Evolutionary conservation across 2,797 vertebrate species (phyloP).

Genomic region (Brachymystax lenok): DNA sequence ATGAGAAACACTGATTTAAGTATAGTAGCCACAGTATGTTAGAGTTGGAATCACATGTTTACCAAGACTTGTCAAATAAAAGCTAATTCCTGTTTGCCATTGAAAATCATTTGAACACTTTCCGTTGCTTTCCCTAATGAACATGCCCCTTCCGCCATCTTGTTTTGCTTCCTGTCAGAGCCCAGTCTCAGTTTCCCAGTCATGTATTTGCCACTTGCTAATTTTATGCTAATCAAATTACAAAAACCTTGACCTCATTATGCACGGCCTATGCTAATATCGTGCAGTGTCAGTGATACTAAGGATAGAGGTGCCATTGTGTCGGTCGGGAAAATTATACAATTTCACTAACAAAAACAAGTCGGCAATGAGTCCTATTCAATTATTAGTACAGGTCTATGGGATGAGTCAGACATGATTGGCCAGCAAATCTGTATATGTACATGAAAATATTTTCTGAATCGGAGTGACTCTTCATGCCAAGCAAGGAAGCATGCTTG

Average conservation of each 20-base stretch:
- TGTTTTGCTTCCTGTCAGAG: not conserved
- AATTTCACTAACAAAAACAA: not conserved
- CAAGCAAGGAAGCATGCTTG: too few relatives aligned
- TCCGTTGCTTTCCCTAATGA: too few relatives aligned
- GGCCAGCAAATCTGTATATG: too few relatives aligned
- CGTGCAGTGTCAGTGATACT: not conserved
- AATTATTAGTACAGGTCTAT: too few relatives aligned
- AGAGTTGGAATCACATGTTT: not conserved
- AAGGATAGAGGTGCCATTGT: slow-evolving; percentile 6
- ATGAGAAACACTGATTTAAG: not conserved
- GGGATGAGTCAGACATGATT: too few relatives aligned
- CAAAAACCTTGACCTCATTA: slow-evolving; percentile 21
- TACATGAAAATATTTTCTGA: too few relatives aligned
- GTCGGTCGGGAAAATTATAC: not conserved
- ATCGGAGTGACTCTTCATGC: too few relatives aligned
- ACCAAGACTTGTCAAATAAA: not conserved
- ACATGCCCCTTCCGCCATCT: not conserved
- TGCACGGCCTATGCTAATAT: slow-evolving; percentile 3
- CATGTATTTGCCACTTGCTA: not conserved
- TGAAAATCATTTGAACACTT: not conserved
- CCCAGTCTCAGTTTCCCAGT: not conserved
- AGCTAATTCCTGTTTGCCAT: not conserved
- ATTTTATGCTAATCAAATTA: slow-evolving; percentile 25
- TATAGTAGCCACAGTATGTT: not conserved
- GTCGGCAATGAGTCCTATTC: too few relatives aligned